A percentile compares a stretch with the other conserved stretches of the same genome.
Evolutionary conservation across 2,113 vertebrate genomes (phyloP).

Genomic region (Mohoua ochrocephala): DNA sequence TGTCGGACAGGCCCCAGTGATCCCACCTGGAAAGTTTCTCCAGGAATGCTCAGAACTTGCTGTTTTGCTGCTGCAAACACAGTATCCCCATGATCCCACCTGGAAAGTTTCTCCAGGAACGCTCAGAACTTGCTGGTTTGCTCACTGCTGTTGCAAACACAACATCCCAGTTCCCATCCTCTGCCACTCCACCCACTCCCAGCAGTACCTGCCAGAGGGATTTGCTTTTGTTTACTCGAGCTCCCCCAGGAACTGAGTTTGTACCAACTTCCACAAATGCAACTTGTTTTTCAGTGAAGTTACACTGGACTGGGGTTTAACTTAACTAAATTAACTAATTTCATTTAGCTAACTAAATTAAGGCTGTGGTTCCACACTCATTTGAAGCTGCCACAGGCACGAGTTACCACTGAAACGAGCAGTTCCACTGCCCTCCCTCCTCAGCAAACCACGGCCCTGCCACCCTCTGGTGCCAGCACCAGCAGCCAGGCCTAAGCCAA

Average conservation of each 20-base stretch:
- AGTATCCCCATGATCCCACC: background rate
- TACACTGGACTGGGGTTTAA: background rate
- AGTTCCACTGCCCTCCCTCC: background rate
- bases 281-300: background rate
- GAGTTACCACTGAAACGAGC: background rate
- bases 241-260: background rate
- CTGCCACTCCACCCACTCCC: background rate
- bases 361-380: background rate
- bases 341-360: background rate
- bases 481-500: background rate
- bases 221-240: background rate
- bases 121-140: background rate
- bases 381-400: background rate
- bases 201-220: background rate
- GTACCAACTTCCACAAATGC: background rate
- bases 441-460: background rate
- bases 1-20: background rate
- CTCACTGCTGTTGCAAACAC: background rate
- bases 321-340: background rate
- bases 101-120: rapidly evolving
- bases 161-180: background rate
- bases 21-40: background rate
- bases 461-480: background rate
- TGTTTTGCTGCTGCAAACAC: background rate
- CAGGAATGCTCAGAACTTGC: background rate